Evolutionary conservation across 2,113 vertebrate genomes (phyloP).

Genomic region (Polyodon spathula): DNA sequence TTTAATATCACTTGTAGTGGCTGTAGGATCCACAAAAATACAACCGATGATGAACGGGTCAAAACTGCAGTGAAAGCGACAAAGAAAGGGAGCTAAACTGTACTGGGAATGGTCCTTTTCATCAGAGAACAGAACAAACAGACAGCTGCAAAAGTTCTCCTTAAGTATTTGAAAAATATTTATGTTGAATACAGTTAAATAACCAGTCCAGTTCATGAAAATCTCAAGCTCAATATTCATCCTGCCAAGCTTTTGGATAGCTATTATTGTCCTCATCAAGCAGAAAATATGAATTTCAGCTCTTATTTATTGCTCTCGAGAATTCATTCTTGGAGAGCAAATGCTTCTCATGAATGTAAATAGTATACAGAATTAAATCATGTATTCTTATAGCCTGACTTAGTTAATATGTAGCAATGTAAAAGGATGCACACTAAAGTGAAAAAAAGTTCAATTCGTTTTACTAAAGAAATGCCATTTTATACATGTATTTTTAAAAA

Average conservation of each 20-base stretch:
- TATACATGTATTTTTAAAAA: constrained; percentile 1
- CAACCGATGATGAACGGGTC: too few species aligned
- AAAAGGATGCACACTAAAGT: too few species aligned
- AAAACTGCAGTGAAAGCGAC: too few species aligned
- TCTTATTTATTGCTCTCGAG: constrained; percentile 12
- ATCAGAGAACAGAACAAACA: too few species aligned
- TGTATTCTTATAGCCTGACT: constrained; percentile 5
- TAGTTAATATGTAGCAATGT: too few species aligned
- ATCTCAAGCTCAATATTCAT: constrained; percentile 6
- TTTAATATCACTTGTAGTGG: not conserved
- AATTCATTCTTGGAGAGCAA: not conserved
- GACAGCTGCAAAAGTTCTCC: too few species aligned
- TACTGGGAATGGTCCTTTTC: too few species aligned
- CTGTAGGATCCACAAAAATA: not conserved
- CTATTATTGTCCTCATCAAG: not conserved
- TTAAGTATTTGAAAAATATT: too few species aligned
- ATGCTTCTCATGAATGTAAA: constrained; percentile 1
- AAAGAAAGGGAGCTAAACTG: too few species aligned
- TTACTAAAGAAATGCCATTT: not conserved
- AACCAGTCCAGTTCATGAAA: too few species aligned
- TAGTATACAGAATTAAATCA: not conserved
- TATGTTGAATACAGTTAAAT: too few species aligned
- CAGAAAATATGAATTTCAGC: not conserved
- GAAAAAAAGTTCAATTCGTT: not conserved
- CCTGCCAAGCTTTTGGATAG: not conserved